Evolutionary conservation across 2,888 invertebrate genomes (phyloP).

Genomic region (Parelbella ahira): DNA sequence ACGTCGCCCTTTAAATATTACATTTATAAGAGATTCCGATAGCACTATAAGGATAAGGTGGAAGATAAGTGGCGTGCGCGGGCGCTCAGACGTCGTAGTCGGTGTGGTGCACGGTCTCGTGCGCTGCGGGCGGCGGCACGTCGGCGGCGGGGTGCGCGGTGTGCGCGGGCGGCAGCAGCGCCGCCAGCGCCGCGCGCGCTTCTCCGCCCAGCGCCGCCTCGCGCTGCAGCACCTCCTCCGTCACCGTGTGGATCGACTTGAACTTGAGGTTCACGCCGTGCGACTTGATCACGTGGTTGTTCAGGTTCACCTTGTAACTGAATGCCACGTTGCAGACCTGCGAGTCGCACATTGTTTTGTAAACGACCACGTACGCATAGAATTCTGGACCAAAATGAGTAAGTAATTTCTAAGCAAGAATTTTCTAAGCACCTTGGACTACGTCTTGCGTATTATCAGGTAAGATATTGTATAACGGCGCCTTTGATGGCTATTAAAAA

Average conservation of each 20-base stretch:
- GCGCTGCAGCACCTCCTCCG: constrained; percentile 61
- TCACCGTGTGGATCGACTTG: constrained; percentile 73
- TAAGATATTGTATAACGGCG: too few species aligned
- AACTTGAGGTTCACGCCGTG: constrained; percentile 75
- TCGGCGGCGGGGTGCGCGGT: constrained; percentile 35
- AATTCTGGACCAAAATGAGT: too few species aligned
- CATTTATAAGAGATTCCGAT: too few species aligned
- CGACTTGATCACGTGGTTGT: constrained; percentile 72
- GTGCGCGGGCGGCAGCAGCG: constrained; percentile 43
- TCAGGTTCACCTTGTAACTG: constrained; percentile 75
- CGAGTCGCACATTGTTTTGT: constrained; percentile 23
- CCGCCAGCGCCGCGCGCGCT: constrained; percentile 54
- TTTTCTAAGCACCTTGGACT: too few species aligned
- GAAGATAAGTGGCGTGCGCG: too few species aligned
- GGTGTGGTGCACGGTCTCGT: constrained; percentile 53
- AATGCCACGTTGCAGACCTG: constrained; percentile 76
- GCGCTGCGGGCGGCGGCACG: constrained; percentile 58
- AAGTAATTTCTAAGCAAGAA: too few species aligned
- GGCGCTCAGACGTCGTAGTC: constrained; percentile 31
- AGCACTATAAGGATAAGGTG: too few species aligned
- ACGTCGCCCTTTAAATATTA: too few species aligned
- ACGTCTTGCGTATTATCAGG: too few species aligned
- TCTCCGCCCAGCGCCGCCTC: constrained; percentile 63
- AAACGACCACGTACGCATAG: too few species aligned
- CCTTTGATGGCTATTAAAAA: too few species aligned